Conservation (phyloP, 2,797 vertebrate species). For the Alectoris magna region DNA sequence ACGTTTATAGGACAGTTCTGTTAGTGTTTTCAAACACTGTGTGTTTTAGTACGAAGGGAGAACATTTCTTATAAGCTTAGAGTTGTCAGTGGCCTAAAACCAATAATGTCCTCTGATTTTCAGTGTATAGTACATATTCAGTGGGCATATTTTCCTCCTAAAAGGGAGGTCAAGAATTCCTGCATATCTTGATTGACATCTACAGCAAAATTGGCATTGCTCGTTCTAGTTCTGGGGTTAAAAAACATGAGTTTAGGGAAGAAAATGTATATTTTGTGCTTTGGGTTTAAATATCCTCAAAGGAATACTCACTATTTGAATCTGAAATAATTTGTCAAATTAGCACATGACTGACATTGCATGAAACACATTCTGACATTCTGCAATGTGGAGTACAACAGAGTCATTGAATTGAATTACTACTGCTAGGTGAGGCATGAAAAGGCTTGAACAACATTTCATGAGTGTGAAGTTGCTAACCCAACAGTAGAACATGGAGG, state of each 20-base stretch:
- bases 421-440: constrained; percentile 68
- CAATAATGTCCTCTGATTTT: not conserved
- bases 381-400: constrained; percentile 53
- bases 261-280: constrained; percentile 34
- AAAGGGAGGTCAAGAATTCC: constrained; percentile 44
- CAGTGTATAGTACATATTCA: not conserved
- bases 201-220: constrained; percentile 11
- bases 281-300: constrained; percentile 59
- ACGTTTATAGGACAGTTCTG: not conserved
- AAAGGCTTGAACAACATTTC: constrained; percentile 42
- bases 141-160: not conserved
- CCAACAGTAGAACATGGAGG: not conserved
- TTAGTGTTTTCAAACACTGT: not conserved
- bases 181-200: constrained; percentile 19
- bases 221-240: constrained; percentile 19
- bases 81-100: not conserved
- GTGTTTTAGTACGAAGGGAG: not conserved
- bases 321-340: constrained; percentile 76
- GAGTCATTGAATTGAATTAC: constrained; percentile 69
- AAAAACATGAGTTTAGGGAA: constrained; percentile 39
- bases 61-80: not conserved
- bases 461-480: constrained; percentile 33
- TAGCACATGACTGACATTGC: constrained; percentile 65
- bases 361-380: constrained; percentile 66
- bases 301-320: constrained; percentile 66